phyloP scores from a whole-genome alignment of 2,797 vertebrate genomes.

The Gymnopithys bicolor region DNA sequence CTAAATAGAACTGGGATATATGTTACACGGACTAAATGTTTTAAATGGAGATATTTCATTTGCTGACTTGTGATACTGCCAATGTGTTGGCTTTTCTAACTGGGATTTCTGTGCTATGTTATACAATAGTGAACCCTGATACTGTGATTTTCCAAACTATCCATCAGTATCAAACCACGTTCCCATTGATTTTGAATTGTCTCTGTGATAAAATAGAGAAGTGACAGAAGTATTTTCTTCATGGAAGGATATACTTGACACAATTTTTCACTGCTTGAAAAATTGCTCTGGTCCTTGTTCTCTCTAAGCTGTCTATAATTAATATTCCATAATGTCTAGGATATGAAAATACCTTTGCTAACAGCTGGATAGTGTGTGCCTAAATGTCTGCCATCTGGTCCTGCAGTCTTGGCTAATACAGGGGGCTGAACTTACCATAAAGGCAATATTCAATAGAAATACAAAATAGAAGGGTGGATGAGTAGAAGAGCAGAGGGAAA shows the following conservation, averaged over 20 bases:
- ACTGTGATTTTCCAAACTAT: background rate
- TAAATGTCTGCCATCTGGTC: slow-evolving; percentile 37
- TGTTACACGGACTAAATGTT: background rate
- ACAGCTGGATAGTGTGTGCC: slow-evolving; percentile 8
- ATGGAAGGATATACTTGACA: background rate
- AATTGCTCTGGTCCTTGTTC: background rate
- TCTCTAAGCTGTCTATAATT: slow-evolving; percentile 2
- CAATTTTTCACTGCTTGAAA: background rate
- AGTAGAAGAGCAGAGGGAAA: background rate
- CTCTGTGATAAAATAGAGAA: background rate
- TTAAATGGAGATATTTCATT: background rate
- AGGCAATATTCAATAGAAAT: background rate
- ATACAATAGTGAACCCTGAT: background rate
- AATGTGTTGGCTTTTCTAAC: background rate
- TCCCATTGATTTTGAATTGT: background rate
- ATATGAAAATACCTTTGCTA: slow-evolving; percentile 39
- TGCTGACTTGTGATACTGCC: background rate
- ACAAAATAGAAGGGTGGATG: background rate
- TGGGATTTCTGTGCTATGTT: background rate
- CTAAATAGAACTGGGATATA: background rate
- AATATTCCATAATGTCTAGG: background rate
- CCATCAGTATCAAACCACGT: background rate
- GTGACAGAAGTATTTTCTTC: background rate
- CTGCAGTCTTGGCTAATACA: background rate
- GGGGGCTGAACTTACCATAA: background rate